Evolutionary conservation across 2,888 invertebrate genomes (phyloP).

Genomic region (Pediacus dermestoides): DNA sequence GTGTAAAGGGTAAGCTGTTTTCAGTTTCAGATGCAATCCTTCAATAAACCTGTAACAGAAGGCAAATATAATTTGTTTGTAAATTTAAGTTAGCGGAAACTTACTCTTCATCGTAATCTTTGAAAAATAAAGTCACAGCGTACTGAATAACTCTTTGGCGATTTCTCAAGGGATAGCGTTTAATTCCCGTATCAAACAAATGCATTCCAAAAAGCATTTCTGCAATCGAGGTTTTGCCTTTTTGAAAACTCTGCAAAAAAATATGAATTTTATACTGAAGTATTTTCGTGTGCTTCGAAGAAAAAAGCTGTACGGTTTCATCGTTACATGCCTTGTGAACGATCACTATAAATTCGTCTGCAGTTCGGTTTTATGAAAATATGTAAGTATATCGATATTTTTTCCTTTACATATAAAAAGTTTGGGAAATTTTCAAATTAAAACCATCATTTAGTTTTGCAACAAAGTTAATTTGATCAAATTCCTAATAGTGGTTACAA

Average conservation of each 20-base stretch:
- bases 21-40: conserved; percentile 68
- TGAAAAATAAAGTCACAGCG: conserved; percentile 83
- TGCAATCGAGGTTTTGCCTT: conserved; percentile 77
- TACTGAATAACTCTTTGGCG: conserved; percentile 84
- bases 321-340: conserved; percentile 1
- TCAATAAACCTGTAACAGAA: conserved; percentile 65
- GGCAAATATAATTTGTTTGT: conserved; percentile 8
- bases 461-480: too few relatives aligned
- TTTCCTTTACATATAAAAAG: too few relatives aligned
- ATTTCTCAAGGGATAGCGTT: conserved; percentile 79
- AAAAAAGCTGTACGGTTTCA: not conserved
- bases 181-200: conserved; percentile 85
- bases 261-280: not conserved
- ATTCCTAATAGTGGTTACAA: too few relatives aligned
- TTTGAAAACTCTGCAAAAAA: conserved; percentile 67
- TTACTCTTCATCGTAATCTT: conserved; percentile 74
- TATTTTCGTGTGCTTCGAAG: not conserved
- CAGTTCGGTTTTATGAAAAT: too few relatives aligned
- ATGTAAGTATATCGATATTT: too few relatives aligned
- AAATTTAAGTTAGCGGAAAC: conserved; percentile 30
- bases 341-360: not conserved
- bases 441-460: too few relatives aligned
- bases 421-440: too few relatives aligned
- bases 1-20: conserved; percentile 69
- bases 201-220: conserved; percentile 93